Percentiles rank a stretch among this genome's conserved stretches.
Evolutionary conservation across 2,113 vertebrate genomes (phyloP).

Genomic region (Pachypanchax playfairii): DNA sequence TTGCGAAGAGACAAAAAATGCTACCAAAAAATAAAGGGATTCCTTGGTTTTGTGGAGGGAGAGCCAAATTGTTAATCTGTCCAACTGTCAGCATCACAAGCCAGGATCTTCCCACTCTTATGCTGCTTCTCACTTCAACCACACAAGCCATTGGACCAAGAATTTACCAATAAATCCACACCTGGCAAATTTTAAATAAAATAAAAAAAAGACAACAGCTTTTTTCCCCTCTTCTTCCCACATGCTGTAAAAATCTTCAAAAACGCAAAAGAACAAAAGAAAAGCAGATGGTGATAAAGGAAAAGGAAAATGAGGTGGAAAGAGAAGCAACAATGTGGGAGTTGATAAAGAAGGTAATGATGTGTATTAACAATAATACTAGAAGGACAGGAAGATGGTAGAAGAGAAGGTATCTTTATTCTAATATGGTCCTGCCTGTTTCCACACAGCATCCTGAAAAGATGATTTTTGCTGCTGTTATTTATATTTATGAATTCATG

Average conservation of each 20-base stretch:
- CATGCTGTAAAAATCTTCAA: conserved; percentile 21
- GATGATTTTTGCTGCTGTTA: conserved; percentile 77
- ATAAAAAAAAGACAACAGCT: conserved; percentile 4
- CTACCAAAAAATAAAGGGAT: conserved; percentile 31
- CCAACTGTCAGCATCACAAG: conserved; percentile 44
- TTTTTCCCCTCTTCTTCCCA: conserved; percentile 7
- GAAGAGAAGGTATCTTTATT: conserved; percentile 67
- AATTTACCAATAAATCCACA: conserved; percentile 18
- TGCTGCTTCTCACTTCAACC: conserved; percentile 27
- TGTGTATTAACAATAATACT: conserved; percentile 49
- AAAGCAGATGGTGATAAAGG: conserved; percentile 19
- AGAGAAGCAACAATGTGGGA: conserved; percentile 35
- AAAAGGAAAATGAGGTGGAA: conserved; percentile 28
- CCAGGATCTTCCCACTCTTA: conserved; percentile 47
- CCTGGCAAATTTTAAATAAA: not conserved
- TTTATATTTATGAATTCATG: conserved; percentile 88
- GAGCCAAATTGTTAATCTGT: conserved; percentile 47
- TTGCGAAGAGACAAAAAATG: conserved; percentile 25
- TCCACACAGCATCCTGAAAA: conserved; percentile 75
- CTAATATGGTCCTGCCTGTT: conserved; percentile 63
- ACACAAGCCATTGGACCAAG: conserved; percentile 1
- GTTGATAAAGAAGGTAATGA: conserved; percentile 50
- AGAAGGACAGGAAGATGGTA: conserved; percentile 40
- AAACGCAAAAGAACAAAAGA: conserved; percentile 18
- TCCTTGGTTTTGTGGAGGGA: conserved; percentile 33